These are phyloP conservation scores for Tetragnatha versicolor DNA, from an alignment of 1,140 invertebrate species.

Conservation along the genomic window DNA sequence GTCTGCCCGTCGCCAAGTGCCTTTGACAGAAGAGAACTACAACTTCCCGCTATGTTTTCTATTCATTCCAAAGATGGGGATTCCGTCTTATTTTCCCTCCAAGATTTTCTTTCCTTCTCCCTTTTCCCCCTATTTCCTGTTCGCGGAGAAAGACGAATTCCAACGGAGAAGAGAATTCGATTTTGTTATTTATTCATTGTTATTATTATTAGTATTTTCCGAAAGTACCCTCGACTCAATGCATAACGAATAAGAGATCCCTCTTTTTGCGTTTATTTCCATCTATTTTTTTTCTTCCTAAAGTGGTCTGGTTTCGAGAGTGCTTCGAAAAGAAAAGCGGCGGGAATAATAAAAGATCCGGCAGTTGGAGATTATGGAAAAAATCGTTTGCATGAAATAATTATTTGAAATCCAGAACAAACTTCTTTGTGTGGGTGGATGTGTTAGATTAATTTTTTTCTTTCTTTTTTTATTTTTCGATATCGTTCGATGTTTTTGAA, in stretches of 20 bases:
- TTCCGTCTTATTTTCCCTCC: neutral
- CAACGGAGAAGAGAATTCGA: slow-evolving; percentile 38
- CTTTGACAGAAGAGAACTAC: slow-evolving; percentile 38
- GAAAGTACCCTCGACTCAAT: slow-evolving; percentile 17
- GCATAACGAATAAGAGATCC: slow-evolving; percentile 37
- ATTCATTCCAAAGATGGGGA: slow-evolving; percentile 28
- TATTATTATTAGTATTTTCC: slow-evolving; percentile 17
- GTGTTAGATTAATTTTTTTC: slow-evolving; percentile 7
- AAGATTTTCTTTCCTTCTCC: neutral
- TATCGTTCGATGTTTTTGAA: no score
- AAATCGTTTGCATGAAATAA: slow-evolving; percentile 25
- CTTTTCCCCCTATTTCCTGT: slow-evolving; percentile 19
- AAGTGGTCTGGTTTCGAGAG: neutral
- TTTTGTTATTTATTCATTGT: slow-evolving; percentile 13
- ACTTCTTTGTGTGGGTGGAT: slow-evolving; percentile 5
- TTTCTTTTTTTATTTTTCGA: no score
- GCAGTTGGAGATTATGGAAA: neutral
- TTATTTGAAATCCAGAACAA: slow-evolving; percentile 2
- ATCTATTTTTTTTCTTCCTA: neutral
- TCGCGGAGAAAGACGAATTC: slow-evolving; percentile 45
- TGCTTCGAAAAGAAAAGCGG: neutral
- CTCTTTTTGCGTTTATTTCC: neutral
- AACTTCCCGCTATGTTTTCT: slow-evolving; percentile 35
- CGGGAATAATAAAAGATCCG: neutral
- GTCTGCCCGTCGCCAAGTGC: slow-evolving; percentile 47